Evolutionary conservation across 2,797 vertebrate species (phyloP), one percentile per base, ranked within the genome.

Genomic region (Antennarius maculatus): DNA sequence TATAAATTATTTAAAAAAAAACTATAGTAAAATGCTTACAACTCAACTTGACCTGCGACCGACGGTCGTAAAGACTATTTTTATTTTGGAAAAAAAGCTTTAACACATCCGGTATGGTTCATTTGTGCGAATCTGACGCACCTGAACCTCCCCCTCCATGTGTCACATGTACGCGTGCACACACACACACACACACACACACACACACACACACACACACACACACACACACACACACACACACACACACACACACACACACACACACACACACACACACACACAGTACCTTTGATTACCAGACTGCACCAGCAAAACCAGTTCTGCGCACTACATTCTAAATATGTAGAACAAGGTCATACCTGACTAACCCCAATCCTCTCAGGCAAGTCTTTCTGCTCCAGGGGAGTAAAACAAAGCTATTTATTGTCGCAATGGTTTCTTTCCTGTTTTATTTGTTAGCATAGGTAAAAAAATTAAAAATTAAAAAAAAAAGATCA

Each of bases 291-390:
- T 79, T 42, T 69, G 73, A 82, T 90, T 80, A 63, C 23, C 68
- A 65, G 71, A 28, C 65, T 74, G 54, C 73, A 78, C 80, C 71
- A 69, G 82, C 69, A 85, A 73, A 89, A 89, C 86, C 65, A 18
- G 87, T 90, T 90, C 82, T 78, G 49, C 64, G 80, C 79, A 73
- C 74, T 74, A 74, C 55, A 79, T 79, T 86, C 79, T 86, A 77
- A 88, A 85, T 85, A 88, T 84, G 84, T 84, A 81, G 78, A 88
- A 80, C 60, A 23, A 87, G 86, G 89, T 84, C 88, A 76, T 72
- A 85, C 71, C 84, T 88, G 79, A 80, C 76, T 71, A 77, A 89
- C 82, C 86, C 69, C 66, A 61, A 52, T 46, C 56, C 65, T 78
- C 72, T 57, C 54, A 72, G 80, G 75, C 67, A 42, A 73, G 69